These are phyloP conservation scores for Rallus crepitans DNA, from an alignment of 2,797 vertebrate species.

Conservation along the genomic window DNA sequence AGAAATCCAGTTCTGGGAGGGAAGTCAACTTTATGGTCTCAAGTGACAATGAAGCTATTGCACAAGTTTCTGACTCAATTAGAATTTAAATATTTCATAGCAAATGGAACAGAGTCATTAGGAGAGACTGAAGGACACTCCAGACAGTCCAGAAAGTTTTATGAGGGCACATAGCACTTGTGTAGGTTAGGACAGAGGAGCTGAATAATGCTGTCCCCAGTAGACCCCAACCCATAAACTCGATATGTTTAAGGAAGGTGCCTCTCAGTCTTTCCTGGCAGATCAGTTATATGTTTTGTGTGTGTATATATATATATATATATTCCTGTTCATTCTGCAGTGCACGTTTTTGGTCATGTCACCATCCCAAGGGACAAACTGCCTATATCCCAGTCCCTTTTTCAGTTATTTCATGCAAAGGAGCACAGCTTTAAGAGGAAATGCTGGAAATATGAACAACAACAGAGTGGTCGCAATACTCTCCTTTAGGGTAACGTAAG, in stretches of 20 bases:
- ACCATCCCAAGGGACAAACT: not conserved
- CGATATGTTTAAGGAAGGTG: not conserved
- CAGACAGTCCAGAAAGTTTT: not conserved
- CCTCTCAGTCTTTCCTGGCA: not conserved
- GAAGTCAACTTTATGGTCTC: constrained; percentile 13
- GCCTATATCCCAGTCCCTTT: not conserved
- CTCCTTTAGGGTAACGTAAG: not conserved
- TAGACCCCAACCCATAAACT: not conserved
- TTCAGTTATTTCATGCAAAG: not conserved
- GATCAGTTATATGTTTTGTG: not conserved
- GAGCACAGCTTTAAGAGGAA: not conserved
- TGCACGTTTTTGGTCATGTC: not conserved
- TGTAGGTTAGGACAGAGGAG: not conserved
- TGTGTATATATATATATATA: no score
- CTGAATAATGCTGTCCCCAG: not conserved
- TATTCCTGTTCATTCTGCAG: not conserved
- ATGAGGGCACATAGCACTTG: not conserved
- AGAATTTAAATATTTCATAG: constrained; percentile 57
- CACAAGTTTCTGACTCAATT: constrained; percentile 30
- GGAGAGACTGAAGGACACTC: not conserved
- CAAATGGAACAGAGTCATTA: constrained; percentile 30
- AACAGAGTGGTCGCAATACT: not conserved
- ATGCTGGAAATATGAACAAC: not conserved
- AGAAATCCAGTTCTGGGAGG: not conserved
- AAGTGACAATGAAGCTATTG: constrained; percentile 13